Evolutionary conservation across 2,888 invertebrate genomes (phyloP).

Genomic region (Sphaeridia pumilis): DNA sequence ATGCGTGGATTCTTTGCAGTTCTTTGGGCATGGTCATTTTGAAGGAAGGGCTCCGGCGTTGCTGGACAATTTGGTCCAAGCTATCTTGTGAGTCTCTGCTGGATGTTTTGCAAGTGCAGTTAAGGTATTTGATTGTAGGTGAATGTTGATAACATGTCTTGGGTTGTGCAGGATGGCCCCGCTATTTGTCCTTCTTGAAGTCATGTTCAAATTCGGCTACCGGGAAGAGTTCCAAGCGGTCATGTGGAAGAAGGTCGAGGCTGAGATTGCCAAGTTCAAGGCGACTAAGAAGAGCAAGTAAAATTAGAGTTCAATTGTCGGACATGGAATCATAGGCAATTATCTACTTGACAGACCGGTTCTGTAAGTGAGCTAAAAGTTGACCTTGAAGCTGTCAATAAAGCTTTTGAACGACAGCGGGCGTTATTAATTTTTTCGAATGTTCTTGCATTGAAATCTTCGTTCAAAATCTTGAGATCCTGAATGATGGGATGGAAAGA

Average conservation of each 20-base stretch:
- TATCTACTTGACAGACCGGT: too few species aligned
- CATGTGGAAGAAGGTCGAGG: constrained; percentile 25
- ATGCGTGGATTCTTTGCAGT: constrained; percentile 18
- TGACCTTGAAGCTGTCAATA: too few species aligned
- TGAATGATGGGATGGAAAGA: too few species aligned
- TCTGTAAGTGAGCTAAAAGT: too few species aligned
- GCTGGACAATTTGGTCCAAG: constrained; percentile 34
- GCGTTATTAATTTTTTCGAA: too few species aligned
- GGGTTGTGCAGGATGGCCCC: constrained; percentile 31
- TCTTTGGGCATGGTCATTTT: constrained; percentile 36
- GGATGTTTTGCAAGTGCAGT: neutral
- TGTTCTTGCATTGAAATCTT: too few species aligned
- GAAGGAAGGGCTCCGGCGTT: constrained; percentile 36
- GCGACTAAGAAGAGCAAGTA: neutral
- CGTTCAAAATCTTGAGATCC: too few species aligned
- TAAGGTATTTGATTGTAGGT: neutral
- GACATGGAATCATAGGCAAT: too few species aligned
- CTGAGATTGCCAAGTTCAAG: constrained; percentile 25
- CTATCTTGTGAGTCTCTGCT: constrained; percentile 27
- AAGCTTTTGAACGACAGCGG: too few species aligned
- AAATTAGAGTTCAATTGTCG: too few species aligned
- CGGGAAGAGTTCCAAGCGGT: constrained; percentile 29
- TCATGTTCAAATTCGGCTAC: constrained; percentile 34
- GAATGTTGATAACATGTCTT: neutral
- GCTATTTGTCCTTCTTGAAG: constrained; percentile 34